Evolutionary conservation across 2,797 vertebrate genomes (phyloP), one percentile per base, ranked within the genome.

Genomic region (Ficedula albicollis): DNA sequence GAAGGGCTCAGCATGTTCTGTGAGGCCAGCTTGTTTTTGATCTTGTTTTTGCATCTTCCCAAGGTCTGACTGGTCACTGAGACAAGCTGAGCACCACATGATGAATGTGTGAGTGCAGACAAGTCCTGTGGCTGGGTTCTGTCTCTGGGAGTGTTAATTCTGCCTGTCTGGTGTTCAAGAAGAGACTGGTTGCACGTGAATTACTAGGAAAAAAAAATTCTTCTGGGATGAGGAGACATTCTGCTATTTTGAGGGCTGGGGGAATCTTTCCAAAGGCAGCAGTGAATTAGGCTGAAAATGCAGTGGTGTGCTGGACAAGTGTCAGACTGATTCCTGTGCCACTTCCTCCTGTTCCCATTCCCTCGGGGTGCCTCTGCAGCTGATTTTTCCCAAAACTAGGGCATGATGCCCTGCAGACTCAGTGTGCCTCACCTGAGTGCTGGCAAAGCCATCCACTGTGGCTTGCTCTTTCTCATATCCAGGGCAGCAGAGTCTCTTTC

Each of bases 21-120:
- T 49, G 52, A 59, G 26, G 39, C 48, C 3, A 3, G 7, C 19
- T 25, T 38, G 44, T 21, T 58, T 88, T 52, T 4, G 4, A 1
- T 75, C 32, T 75, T 44, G 56, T n/a, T 41, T 36, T 54, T 41
- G 52, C 17, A 6, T 20, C 19, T 73, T 84, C 19, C 36, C 34
- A 3, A 3, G 25, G 21, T 77, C 36, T 66, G 29, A 3, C 32
- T 34, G 8, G 2, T 69, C 30, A 16, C 56, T 49, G 39, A 27
- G 56, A 22, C 7, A 6, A 36, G 16, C 4, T 1, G 1, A 76
- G 36, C 30, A 15, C 6, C 19, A 4, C 4, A 0, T 26, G 48
- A 27, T 52, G 29, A 72, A 60, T 0, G 16, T n/a, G 80, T 59
- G 27, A 52, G 21, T 51, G 22, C 6, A 44, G 30, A 13, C 14